phyloP scores from a whole-genome alignment of 2,888 invertebrate genomes.

The Meiosimyza decipiens region DNA sequence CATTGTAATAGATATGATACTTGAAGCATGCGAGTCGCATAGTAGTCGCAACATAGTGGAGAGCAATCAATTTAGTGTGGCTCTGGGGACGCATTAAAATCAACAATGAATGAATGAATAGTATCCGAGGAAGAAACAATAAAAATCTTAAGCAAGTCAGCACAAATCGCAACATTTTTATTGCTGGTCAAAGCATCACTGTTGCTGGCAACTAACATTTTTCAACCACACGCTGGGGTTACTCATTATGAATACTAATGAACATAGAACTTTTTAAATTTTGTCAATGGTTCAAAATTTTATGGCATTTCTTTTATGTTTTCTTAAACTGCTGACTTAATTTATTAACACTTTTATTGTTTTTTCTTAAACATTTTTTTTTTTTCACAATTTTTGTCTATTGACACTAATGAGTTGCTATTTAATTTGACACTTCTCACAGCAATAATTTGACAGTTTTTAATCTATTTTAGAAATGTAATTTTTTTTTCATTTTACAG shows the following conservation, averaged over 20 bases:
- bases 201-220: too few relatives aligned
- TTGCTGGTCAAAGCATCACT: conserved; percentile 2
- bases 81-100: conserved; percentile 31
- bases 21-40: too few relatives aligned
- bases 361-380: background rate
- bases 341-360: background rate
- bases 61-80: conserved; percentile 27
- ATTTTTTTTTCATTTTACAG: too few relatives aligned
- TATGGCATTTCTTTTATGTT: conserved; percentile 13
- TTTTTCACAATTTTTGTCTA: background rate
- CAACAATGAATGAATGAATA: conserved; percentile 10
- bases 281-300: background rate
- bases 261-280: background rate
- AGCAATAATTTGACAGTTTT: background rate
- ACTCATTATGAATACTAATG: conserved; percentile 15
- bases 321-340: background rate
- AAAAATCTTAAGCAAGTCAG: conserved; percentile 1
- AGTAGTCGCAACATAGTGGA: background rate
- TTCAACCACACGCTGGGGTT: background rate
- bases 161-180: background rate
- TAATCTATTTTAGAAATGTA: too few relatives aligned
- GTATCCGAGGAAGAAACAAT: background rate
- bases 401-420: conserved; percentile 15
- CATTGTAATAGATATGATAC: too few relatives aligned
- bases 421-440: conserved; percentile 14